phyloP scores from a whole-genome alignment of 2,888 invertebrate genomes.

The Chesias legatella region DNA sequence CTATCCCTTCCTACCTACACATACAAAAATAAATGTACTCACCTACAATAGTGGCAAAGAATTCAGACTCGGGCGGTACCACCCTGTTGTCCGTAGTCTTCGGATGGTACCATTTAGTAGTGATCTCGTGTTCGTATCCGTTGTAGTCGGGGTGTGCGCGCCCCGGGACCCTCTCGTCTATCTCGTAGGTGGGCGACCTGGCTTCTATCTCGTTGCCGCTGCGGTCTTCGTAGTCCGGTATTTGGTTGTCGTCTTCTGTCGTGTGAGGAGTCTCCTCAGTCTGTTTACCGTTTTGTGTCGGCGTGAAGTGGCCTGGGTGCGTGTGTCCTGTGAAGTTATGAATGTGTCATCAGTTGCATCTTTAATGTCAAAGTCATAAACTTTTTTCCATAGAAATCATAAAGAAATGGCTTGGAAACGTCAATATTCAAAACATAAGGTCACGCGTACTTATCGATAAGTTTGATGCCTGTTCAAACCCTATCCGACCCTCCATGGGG shows the following conservation, averaged over 20 bases:
- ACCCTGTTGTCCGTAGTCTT: constrained; percentile 71
- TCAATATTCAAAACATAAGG: too few relatives aligned
- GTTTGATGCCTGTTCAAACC: too few relatives aligned
- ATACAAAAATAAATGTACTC: too few relatives aligned
- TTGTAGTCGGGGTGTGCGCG: constrained; percentile 63
- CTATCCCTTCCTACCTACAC: too few relatives aligned
- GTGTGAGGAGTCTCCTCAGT: constrained; percentile 62
- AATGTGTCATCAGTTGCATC: too few relatives aligned
- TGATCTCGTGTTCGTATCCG: constrained; percentile 65
- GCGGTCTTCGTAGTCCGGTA: constrained; percentile 63
- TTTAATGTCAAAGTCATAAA: too few relatives aligned
- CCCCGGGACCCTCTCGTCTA: constrained; percentile 50
- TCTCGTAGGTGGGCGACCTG: constrained; percentile 58
- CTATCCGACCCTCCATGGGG: too few relatives aligned
- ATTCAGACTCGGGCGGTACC: constrained; percentile 71
- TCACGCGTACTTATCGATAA: too few relatives aligned
- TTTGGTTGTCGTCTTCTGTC: constrained; percentile 74
- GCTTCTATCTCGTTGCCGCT: constrained; percentile 57
- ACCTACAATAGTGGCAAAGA: constrained; percentile 74
- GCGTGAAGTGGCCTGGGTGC: constrained; percentile 60
- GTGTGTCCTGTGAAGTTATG: constrained; percentile 50
- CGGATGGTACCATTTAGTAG: constrained; percentile 72
- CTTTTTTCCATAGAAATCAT: too few relatives aligned
- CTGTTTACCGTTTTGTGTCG: constrained; percentile 50
- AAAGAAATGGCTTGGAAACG: too few relatives aligned